These are phyloP conservation scores for Molorchus minor DNA, from an alignment of 2,888 invertebrate genomes.

Conservation along the genomic window DNA sequence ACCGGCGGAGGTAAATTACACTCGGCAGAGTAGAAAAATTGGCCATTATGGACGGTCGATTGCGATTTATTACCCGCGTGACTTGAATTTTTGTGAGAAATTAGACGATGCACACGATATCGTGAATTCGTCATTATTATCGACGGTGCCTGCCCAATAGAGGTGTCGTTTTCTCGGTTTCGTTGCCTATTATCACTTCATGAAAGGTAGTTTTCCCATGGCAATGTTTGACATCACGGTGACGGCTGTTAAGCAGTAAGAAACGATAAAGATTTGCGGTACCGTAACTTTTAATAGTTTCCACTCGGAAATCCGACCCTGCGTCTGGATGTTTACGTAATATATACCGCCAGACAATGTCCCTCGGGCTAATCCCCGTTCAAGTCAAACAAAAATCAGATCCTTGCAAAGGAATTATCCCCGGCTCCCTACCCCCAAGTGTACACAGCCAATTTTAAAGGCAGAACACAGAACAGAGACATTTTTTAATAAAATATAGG, in stretches of 20 bases:
- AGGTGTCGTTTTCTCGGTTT: no score
- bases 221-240: no score
- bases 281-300: no score
- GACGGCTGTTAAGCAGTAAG: no score
- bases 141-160: no score
- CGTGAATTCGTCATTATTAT: no score
- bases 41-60: neutral
- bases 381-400: constrained; percentile 21
- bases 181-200: no score
- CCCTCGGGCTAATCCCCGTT: constrained; percentile 14
- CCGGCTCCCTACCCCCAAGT: constrained; percentile 3
- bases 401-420: constrained; percentile 18
- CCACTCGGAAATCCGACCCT: neutral
- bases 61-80: neutral
- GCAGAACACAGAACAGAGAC: neutral
- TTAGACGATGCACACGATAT: no score
- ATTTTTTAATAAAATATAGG: constrained; percentile 10
- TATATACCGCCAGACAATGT: constrained; percentile 3
- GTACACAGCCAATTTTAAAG: constrained; percentile 2
- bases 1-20: neutral
- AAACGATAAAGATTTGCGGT: no score
- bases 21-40: neutral
- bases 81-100: no score
- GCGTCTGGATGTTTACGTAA: constrained; percentile 1
- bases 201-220: no score